These are phyloP conservation scores for Pluvianellus socialis DNA, from an alignment of 2,113 vertebrate genomes.

Conservation along the genomic window DNA sequence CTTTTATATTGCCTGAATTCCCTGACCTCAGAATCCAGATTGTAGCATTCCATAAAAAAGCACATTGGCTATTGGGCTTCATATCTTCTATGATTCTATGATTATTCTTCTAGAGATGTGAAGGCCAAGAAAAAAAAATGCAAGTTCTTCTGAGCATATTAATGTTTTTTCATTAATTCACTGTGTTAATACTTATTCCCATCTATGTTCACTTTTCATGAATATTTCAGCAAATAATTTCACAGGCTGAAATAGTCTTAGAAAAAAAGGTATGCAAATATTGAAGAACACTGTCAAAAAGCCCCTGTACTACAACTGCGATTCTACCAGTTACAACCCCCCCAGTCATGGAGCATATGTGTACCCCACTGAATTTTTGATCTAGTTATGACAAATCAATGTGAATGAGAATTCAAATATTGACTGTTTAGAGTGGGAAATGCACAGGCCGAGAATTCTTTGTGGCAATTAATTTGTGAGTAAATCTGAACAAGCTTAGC, in stretches of 20 bases:
- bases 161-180: background rate
- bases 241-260: background rate
- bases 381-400: background rate
- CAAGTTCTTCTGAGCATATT: background rate
- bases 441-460: background rate
- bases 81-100: background rate
- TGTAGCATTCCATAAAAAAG: background rate
- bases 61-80: background rate
- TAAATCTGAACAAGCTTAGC: background rate
- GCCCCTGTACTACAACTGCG: accelerated
- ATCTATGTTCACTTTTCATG: background rate
- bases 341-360: background rate
- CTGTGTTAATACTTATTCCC: background rate
- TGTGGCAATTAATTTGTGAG: background rate
- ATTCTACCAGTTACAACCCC: background rate
- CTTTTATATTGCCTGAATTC: background rate
- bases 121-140: background rate
- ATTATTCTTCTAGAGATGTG: background rate
- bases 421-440: background rate
- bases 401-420: background rate
- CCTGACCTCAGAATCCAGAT: background rate
- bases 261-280: background rate
- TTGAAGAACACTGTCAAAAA: background rate
- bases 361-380: background rate
- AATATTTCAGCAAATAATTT: background rate